These are phyloP conservation scores for Hipparchia sbordonii DNA, from an alignment of 2,888 invertebrate genomes.

Conservation along the genomic window DNA sequence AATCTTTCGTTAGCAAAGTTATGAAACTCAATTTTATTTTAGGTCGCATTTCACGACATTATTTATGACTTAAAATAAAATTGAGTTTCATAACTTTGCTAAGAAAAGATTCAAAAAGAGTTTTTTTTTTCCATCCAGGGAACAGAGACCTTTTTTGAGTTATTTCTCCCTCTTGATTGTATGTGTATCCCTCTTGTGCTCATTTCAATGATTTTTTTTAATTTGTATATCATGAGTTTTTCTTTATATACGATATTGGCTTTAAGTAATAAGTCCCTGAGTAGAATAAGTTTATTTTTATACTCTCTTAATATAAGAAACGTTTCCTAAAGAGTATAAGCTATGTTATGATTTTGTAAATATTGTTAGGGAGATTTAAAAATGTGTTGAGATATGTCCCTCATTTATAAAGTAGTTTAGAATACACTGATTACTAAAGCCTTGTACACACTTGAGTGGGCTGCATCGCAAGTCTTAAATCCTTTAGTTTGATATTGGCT, in stretches of 20 bases:
- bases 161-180: too few species aligned
- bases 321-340: slow-evolving; percentile 19
- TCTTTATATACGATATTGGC: background rate
- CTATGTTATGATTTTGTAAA: slow-evolving; percentile 36
- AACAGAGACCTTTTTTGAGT: too few species aligned
- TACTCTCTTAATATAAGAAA: slow-evolving; percentile 11
- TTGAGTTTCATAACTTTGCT: too few species aligned
- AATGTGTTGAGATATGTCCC: slow-evolving; percentile 32
- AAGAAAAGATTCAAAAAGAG: too few species aligned
- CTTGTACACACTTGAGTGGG: background rate
- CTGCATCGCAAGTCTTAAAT: background rate
- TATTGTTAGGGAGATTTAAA: slow-evolving; percentile 29
- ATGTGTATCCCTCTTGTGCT: too few species aligned
- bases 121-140: too few species aligned
- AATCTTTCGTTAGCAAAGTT: too few species aligned
- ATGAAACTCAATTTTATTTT: too few species aligned
- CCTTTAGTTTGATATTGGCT: too few species aligned
- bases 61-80: too few species aligned
- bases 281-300: slow-evolving; percentile 19
- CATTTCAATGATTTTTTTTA: background rate
- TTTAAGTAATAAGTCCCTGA: background rate
- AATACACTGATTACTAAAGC: slow-evolving; percentile 3
- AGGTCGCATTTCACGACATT: too few species aligned
- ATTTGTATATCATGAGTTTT: slow-evolving; percentile 5
- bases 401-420: slow-evolving; percentile 35